Percentiles rank a stretch among this genome's conserved stretches.
Conservation (phyloP, 2,888 invertebrate genomes). For the Salpingus planirostris region DNA sequence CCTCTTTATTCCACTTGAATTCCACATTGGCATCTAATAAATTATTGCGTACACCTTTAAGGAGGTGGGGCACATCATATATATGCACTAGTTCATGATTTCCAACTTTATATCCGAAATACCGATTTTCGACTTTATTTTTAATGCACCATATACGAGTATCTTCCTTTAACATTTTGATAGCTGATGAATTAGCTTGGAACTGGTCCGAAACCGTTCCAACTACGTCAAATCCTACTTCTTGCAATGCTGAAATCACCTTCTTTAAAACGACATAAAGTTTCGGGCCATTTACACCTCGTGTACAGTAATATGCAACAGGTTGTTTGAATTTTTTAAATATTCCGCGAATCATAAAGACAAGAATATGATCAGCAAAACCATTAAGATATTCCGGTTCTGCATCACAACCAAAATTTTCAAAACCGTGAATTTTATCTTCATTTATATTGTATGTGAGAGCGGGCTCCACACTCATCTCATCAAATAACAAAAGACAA, state of each 20-base stretch:
- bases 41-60: constrained; percentile 3
- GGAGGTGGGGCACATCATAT: constrained; percentile 2
- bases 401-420: constrained; percentile 4
- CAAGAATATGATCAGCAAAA: constrained; percentile 10
- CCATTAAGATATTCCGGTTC: neutral
- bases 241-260: neutral
- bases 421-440: constrained; percentile 7
- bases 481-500: constrained; percentile 12
- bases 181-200: constrained; percentile 1
- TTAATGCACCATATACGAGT: too few relatives aligned
- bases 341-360: constrained; percentile 6
- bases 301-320: constrained; percentile 2
- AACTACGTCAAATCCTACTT: constrained; percentile 1
- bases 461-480: constrained; percentile 7
- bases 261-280: neutral
- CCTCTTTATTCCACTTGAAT: constrained; percentile 5
- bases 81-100: constrained; percentile 1
- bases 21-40: neutral
- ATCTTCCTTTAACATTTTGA: neutral
- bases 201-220: constrained; percentile 7
- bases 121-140: too few relatives aligned
- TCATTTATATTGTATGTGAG: constrained; percentile 2
- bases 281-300: constrained; percentile 1
- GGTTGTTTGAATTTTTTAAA: constrained; percentile 4
- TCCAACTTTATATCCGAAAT: too few relatives aligned